phyloP scores from a whole-genome alignment of 2,113 vertebrate genomes.

The Prinia subflava region DNA sequence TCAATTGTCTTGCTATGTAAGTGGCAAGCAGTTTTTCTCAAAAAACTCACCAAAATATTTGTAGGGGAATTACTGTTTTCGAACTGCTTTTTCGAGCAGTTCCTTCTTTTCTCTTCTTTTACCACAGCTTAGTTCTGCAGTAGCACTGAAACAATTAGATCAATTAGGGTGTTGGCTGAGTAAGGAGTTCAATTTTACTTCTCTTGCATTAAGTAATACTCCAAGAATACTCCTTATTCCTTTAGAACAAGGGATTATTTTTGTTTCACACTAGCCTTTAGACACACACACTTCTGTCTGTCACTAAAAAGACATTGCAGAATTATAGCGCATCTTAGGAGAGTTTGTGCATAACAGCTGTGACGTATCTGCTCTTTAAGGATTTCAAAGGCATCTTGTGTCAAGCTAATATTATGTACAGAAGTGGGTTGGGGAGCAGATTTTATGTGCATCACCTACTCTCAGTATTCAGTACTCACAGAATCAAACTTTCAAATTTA shows the following conservation, averaged over 20 bases:
- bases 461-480: background rate
- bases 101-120: no score
- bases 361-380: background rate
- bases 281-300: background rate
- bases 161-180: no score
- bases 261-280: background rate
- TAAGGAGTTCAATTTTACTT: no score
- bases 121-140: no score
- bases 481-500: background rate
- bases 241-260: background rate
- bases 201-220: no score
- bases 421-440: background rate
- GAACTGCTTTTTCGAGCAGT: background rate
- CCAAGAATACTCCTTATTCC: no score
- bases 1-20: background rate
- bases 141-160: no score
- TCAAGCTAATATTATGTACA: background rate
- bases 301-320: background rate
- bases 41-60: background rate
- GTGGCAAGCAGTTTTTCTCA: background rate
- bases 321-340: background rate
- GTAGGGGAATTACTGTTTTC: background rate
- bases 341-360: background rate
- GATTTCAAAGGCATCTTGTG: background rate
- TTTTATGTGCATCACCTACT: background rate